These are phyloP conservation scores for Sceliomorpha sp. DNA, from an alignment of 2,888 invertebrate genomes.

Conservation along the genomic window DNA sequence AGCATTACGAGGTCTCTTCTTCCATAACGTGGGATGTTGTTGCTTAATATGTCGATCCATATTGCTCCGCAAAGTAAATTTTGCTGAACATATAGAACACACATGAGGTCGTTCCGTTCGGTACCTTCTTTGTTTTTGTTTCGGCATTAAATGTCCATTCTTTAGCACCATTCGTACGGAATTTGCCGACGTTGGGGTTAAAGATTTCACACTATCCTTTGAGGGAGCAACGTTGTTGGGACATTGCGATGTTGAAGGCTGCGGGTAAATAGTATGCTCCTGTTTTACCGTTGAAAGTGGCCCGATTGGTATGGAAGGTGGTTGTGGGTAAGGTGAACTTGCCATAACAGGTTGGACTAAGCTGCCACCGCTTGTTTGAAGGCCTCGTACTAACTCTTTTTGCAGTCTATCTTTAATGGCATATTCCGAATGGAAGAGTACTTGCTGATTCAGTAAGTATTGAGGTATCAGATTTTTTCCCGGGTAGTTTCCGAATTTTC, in stretches of 20 bases:
- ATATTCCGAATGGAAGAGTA: conserved; percentile 85
- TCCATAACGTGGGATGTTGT: conserved; percentile 95
- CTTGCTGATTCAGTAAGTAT: conserved; percentile 84
- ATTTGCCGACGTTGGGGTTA: conserved; percentile 81
- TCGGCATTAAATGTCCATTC: conserved; percentile 94
- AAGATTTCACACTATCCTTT: conserved; percentile 64
- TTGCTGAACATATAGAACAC: conserved; percentile 93
- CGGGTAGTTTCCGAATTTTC: conserved; percentile 74
- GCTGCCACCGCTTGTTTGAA: conserved; percentile 87
- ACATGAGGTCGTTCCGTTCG: conserved; percentile 94
- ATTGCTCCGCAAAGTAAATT: conserved; percentile 95
- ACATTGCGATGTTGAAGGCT: conserved; percentile 39
- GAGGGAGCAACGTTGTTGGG: conserved; percentile 26
- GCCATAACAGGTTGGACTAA: conserved; percentile 80
- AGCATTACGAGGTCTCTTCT: conserved; percentile 86
- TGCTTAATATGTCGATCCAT: conserved; percentile 97
- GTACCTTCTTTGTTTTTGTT: conserved; percentile 94
- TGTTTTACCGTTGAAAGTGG: conserved; percentile 15
- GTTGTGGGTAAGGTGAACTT: conserved; percentile 55
- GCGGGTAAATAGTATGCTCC: conserved; percentile 61
- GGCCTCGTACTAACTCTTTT: conserved; percentile 84
- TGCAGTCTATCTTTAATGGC: conserved; percentile 85
- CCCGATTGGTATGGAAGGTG: conserved; percentile 28
- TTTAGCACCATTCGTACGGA: conserved; percentile 94
- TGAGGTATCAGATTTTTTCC: conserved; percentile 83